These are phyloP conservation scores for Megaceryle torquata DNA, from an alignment of 2,113 vertebrate genomes.

Conservation along the genomic window DNA sequence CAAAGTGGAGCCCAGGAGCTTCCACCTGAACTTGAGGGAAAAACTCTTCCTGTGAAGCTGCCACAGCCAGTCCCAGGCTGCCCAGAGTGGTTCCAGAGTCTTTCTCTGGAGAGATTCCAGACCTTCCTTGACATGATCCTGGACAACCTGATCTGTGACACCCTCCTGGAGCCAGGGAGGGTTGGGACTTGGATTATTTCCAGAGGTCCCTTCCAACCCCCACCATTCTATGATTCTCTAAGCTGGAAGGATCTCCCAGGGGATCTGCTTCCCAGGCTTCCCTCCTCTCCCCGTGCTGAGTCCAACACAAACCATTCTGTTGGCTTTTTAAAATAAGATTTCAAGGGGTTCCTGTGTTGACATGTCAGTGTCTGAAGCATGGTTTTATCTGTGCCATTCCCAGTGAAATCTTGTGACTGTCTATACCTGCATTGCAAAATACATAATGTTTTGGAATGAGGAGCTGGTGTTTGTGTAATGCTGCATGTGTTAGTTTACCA, in stretches of 20 bases:
- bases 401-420: background rate
- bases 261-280: background rate
- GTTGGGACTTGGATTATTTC: background rate
- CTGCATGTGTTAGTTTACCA: background rate
- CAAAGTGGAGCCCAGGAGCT: too few species aligned
- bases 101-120: too few species aligned
- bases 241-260: background rate
- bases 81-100: too few species aligned
- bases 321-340: background rate
- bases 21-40: too few species aligned
- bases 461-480: background rate
- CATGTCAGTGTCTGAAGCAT: background rate
- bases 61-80: too few species aligned
- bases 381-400: background rate
- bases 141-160: background rate
- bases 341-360: background rate
- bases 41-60: too few species aligned
- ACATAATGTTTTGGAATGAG: background rate
- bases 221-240: background rate
- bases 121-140: background rate
- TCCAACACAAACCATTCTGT: background rate
- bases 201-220: background rate
- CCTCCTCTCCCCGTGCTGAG: accelerated
- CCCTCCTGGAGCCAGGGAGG: too few species aligned
- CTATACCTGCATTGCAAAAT: background rate